Conservation (phyloP, 2,113 vertebrate species). For the Poicephalus gulielmi region DNA sequence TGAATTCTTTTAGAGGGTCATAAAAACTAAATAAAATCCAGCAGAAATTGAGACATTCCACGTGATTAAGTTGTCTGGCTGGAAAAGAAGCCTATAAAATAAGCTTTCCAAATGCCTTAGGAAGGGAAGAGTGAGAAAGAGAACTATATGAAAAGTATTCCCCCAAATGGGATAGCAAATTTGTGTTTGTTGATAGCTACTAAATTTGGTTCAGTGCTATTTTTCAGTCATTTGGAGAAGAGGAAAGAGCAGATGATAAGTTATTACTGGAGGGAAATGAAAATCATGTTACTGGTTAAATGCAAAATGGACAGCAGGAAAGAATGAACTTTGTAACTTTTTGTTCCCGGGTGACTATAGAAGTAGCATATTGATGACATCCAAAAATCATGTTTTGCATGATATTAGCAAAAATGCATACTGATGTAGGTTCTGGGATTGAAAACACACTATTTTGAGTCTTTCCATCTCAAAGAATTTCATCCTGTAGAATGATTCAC, state of each 20-base stretch:
- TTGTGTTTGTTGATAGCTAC: not conserved
- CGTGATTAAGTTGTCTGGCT: not conserved
- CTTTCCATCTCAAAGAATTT: not conserved
- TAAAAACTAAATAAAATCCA: constrained; percentile 25
- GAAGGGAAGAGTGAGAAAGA: not conserved
- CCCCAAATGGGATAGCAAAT: not conserved
- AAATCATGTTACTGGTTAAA: too few relatives aligned
- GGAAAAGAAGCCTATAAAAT: not conserved
- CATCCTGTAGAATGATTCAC: not conserved
- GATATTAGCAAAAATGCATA: not conserved
- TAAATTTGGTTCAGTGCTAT: not conserved
- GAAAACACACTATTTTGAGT: not conserved
- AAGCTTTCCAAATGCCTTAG: not conserved
- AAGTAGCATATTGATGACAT: not conserved
- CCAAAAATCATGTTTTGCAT: not conserved
- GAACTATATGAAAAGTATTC: not conserved
- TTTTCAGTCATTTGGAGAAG: not conserved
- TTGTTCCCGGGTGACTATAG: not conserved
- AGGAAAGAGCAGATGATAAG: not conserved
- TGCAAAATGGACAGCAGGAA: not conserved
- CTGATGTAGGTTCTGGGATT: not conserved
- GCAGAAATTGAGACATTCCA: not conserved
- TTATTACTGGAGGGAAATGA: not conserved
- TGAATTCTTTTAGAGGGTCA: not conserved
- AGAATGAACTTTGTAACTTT: not conserved